Evolutionary conservation across 2,888 invertebrate species (phyloP).

Genomic region (Liopterus haemorrhoidalis): DNA sequence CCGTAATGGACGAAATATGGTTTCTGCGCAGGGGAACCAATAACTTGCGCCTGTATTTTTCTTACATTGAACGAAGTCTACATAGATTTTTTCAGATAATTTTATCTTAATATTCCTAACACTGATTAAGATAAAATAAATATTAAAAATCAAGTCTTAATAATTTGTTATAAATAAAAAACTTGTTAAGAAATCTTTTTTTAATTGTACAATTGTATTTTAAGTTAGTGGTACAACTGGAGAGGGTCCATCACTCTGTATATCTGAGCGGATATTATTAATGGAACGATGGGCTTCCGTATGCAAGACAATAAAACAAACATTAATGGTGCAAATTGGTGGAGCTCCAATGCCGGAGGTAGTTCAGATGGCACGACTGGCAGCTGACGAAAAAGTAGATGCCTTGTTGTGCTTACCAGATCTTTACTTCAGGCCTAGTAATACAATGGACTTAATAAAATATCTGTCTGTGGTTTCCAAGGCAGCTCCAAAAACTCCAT

Average conservation of each 20-base stretch:
- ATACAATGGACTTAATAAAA: slow-evolving; percentile 54
- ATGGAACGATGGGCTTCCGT: slow-evolving; percentile 59
- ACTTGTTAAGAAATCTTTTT: too few species aligned
- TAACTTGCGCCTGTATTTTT: too few species aligned
- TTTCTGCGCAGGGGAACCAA: too few species aligned
- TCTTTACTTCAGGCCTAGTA: slow-evolving; percentile 66
- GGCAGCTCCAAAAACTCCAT: slow-evolving; percentile 68
- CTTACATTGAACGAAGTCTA: too few species aligned
- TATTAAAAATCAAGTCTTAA: too few species aligned
- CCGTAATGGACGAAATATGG: too few species aligned
- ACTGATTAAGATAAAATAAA: too few species aligned
- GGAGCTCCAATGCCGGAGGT: slow-evolving; percentile 64
- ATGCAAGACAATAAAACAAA: slow-evolving; percentile 51
- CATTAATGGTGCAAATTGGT: slow-evolving; percentile 68
- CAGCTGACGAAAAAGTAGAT: slow-evolving; percentile 57
- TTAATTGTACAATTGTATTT: too few species aligned
- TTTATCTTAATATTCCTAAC: too few species aligned
- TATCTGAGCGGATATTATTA: slow-evolving; percentile 60
- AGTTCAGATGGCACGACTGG: slow-evolving; percentile 62
- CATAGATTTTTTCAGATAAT: too few species aligned
- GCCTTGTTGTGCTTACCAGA: slow-evolving; percentile 71
- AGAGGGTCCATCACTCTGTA: slow-evolving; percentile 63
- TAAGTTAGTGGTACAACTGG: slow-evolving; percentile 76
- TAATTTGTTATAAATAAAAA: too few species aligned
- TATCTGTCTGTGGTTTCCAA: slow-evolving; percentile 62